A percentile compares a stretch with the other conserved stretches of the same genome.
Conservation (phyloP, 2,113 vertebrate species). For the Neogale vison region DNA sequence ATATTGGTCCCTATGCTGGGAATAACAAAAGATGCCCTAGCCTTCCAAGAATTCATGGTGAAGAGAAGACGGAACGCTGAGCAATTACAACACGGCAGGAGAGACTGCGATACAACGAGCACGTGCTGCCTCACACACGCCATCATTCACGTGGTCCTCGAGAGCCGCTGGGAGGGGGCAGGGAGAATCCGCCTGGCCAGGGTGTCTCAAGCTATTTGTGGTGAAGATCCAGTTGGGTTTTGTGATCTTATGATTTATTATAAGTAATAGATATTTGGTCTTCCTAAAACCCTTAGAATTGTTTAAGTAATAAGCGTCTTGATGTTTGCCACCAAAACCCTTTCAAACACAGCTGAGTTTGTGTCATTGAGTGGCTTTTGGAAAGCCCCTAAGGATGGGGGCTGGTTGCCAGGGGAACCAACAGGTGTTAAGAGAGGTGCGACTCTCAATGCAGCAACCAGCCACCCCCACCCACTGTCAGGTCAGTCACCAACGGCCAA, state of each 20-base stretch:
- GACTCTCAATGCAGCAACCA: not conserved
- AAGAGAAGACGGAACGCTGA: not conserved
- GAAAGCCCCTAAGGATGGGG: not conserved
- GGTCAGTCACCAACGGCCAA: not conserved
- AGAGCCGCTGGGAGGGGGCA: not conserved
- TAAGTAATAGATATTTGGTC: not conserved
- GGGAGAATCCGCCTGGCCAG: not conserved
- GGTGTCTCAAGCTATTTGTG: not conserved
- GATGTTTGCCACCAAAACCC: not conserved
- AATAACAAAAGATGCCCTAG: not conserved
- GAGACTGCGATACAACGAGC: not conserved
- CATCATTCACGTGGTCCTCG: not conserved
- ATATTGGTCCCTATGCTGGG: not conserved
- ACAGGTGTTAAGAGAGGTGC: not conserved
- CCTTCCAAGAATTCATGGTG: not conserved
- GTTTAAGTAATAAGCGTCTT: not conserved
- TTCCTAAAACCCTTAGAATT: not conserved
- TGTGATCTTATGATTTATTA: not conserved
- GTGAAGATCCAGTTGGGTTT: not conserved
- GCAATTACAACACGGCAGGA: no score
- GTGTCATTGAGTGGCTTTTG: not conserved
- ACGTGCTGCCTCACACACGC: not conserved
- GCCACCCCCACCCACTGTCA: not conserved
- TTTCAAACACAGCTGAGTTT: not conserved
- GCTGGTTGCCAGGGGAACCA: not conserved